Evolutionary conservation across 2,888 invertebrate genomes (phyloP).

Genomic region (Dasysyrphus albostriatus): DNA sequence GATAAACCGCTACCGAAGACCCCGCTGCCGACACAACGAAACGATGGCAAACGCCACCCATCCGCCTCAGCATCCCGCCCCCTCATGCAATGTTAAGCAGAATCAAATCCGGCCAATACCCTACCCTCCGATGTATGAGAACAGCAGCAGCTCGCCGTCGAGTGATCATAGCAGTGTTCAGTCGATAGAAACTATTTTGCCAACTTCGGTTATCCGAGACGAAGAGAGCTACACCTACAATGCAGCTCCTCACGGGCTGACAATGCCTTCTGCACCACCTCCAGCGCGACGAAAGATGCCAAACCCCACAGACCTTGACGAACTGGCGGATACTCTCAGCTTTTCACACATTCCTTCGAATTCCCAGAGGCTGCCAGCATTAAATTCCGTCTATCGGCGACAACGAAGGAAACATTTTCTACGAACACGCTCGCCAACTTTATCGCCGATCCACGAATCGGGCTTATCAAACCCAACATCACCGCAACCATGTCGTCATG

Average conservation of each 20-base stretch:
- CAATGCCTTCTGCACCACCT: conserved; percentile 84
- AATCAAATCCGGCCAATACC: conserved; percentile 83
- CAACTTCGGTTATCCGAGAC: conserved; percentile 82
- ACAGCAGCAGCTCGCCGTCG: conserved; percentile 77
- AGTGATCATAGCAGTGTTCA: conserved; percentile 78
- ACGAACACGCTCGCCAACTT: conserved; percentile 85
- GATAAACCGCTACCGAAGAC: conserved; percentile 82
- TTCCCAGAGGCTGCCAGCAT: conserved; percentile 78
- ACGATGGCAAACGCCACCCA: conserved; percentile 46
- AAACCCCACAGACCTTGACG: conserved; percentile 85
- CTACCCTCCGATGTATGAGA: conserved; percentile 76
- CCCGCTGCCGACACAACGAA: conserved; percentile 80
- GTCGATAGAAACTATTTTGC: conserved; percentile 81
- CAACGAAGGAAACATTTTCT: conserved; percentile 84
- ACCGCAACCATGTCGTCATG: conserved; percentile 84
- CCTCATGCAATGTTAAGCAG: conserved; percentile 79
- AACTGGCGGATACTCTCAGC: conserved; percentile 85
- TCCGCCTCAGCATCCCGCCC: conserved; percentile 53
- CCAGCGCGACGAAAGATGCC: conserved; percentile 84
- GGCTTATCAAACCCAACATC: conserved; percentile 89
- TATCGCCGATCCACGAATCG: conserved; percentile 89
- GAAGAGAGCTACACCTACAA: conserved; percentile 81
- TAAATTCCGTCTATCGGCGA: conserved; percentile 81
- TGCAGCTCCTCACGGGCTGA: conserved; percentile 77
- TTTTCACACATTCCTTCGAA: conserved; percentile 81